A percentile compares a stretch with the other conserved stretches of the same genome.
phyloP scores from a whole-genome alignment of 2,113 vertebrate species.

The Corythaixoides concolor region DNA sequence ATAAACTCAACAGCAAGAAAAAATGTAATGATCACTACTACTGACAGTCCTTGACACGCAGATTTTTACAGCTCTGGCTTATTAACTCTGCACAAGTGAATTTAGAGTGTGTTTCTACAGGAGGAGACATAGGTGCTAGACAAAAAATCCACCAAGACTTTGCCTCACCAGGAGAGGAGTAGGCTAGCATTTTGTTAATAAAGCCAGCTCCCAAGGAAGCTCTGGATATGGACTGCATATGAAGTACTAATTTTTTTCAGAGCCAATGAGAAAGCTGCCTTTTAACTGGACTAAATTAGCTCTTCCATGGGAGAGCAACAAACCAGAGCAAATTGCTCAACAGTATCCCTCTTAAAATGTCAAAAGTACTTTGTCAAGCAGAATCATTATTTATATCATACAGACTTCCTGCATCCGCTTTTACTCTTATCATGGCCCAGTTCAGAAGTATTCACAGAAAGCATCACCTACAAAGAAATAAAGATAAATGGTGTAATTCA shows the following conservation, averaged over 20 bases:
- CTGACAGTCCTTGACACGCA: not conserved
- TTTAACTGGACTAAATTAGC: conserved; percentile 27
- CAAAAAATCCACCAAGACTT: not conserved
- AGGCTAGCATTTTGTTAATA: not conserved
- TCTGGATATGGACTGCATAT: not conserved
- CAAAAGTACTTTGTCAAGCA: conserved; percentile 50
- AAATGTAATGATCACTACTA: not conserved
- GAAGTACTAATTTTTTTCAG: not conserved
- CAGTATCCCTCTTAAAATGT: conserved; percentile 39
- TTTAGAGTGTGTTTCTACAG: not conserved
- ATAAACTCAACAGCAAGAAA: not conserved
- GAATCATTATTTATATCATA: conserved; percentile 47
- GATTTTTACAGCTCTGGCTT: not conserved
- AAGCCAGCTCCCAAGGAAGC: not conserved
- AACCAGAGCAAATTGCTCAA: conserved; percentile 54
- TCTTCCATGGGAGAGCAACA: conserved; percentile 38
- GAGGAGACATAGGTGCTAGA: not conserved
- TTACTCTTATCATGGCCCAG: not conserved
- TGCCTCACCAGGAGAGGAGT: not conserved
- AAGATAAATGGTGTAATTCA: conserved; percentile 8
- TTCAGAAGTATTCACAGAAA: conserved; percentile 7
- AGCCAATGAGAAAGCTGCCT: not conserved
- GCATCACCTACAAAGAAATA: conserved; percentile 6
- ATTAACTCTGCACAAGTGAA: not conserved
- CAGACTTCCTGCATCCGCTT: conserved; percentile 5